Base-by-base conservation (phyloP, 2,797 vertebrate species). In the Taeniopygia guttata region DNA sequence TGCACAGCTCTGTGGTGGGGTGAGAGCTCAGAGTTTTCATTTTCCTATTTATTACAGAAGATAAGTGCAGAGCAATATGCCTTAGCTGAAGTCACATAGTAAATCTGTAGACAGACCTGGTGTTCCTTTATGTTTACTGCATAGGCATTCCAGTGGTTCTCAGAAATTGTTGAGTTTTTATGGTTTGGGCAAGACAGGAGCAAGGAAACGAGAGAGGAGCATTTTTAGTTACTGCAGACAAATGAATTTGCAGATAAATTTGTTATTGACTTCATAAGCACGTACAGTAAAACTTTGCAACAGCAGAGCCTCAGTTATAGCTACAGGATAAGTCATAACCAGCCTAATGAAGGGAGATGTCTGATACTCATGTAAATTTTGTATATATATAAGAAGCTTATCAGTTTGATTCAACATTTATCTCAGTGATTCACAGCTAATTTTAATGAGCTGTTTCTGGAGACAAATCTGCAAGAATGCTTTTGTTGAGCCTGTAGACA, bases 401-500 rank as follows among this genome's bases (percentile, higher is more conserved):
- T 83, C 38, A 7, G 49, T 92, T 89, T 74, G 87, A 56, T 80
- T 92, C 5, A 21, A 30, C 36, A n/a, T 83, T 84, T 91, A 89
- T 89, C 58, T 95, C 5, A 4, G 51, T 73, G 87, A 59, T 87
- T 89, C 66, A 63, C 64, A 55, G 86, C 87, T 92, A n/a, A 25
- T 79, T 94, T 95, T 93, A 95, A 95, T 83, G 75, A 94, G 42
- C 77, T 83, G 60, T 55, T 92, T 81, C 79, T 92, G 79, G 30
- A 95, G 58, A 73, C 12, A 32, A 70, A 84, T 56, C 64, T 92
- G 49, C 75, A 93, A 43, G 70, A 83, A 84, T 69, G 78, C 49
- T 77, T 77, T 75, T 62, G 5, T 16, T 68, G 69, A 90, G 89
- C 89, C 84, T 90, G 14, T 32, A 83, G 84, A 92, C 92, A 83